Percentiles rank a stretch among this genome's conserved stretches.
Conservation (phyloP, 2,113 vertebrate genomes). For the Castor canadensis region DNA sequence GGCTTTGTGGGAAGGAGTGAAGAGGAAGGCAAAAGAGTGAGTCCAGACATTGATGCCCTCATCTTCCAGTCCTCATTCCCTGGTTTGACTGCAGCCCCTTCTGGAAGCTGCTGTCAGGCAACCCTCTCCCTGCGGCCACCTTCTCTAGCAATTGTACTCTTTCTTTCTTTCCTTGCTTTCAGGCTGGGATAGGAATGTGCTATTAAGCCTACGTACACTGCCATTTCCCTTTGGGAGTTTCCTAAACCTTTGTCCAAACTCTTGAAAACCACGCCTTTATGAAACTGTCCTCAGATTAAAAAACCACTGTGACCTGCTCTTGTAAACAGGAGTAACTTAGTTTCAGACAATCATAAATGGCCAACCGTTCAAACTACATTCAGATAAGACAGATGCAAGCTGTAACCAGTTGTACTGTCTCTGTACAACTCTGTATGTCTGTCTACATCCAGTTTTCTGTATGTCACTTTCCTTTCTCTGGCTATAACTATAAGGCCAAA, state of each 20-base stretch:
- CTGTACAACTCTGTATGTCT: too few relatives aligned
- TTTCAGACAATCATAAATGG: too few relatives aligned
- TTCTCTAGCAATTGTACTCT: too few relatives aligned
- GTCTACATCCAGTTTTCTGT: too few relatives aligned
- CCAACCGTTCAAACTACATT: too few relatives aligned
- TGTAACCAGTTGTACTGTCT: too few relatives aligned
- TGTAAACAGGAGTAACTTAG: too few relatives aligned
- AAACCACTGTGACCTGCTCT: too few relatives aligned
- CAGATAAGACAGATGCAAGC: too few relatives aligned
- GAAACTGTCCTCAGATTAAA: not conserved
- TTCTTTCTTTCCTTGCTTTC: not conserved
- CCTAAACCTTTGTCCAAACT: not conserved
- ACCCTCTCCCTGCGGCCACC: not conserved
- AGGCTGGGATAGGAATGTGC: not conserved
- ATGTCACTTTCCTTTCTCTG: too few relatives aligned
- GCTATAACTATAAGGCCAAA: too few relatives aligned
- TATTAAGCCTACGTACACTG: not conserved
- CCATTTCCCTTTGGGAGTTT: not conserved
- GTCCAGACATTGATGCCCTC: fast-evolving
- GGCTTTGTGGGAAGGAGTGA: not conserved
- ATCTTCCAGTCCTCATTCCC: not conserved
- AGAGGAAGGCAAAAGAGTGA: not conserved
- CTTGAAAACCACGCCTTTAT: not conserved
- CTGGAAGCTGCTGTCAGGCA: not conserved
- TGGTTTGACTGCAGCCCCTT: not conserved